These are phyloP conservation scores for Ophion slaviceki DNA, from an alignment of 2,888 invertebrate species.

Conservation along the genomic window DNA sequence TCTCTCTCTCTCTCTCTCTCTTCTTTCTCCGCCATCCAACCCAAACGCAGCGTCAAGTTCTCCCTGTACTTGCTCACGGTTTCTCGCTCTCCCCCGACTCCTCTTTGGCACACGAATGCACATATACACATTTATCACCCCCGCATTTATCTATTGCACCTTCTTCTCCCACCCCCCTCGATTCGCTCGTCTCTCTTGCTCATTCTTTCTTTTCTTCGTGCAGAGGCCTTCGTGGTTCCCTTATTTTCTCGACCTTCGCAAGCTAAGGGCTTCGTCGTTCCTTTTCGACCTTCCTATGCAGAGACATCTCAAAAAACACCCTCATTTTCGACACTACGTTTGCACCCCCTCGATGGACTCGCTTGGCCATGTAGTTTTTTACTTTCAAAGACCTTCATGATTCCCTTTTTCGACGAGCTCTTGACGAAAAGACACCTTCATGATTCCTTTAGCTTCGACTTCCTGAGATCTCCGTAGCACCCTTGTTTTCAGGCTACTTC, in stretches of 20 bases:
- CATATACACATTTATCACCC: constrained; percentile 38
- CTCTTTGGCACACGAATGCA: constrained; percentile 12
- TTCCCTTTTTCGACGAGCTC: too few species aligned
- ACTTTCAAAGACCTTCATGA: too few species aligned
- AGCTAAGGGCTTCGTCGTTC: neutral
- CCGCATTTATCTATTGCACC: constrained; percentile 41
- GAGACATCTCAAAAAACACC: too few species aligned
- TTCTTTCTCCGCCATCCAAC: constrained; percentile 28
- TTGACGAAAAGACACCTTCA: too few species aligned
- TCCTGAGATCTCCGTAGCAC: too few species aligned
- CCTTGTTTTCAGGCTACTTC: too few species aligned
- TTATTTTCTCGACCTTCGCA: too few species aligned
- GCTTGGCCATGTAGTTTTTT: too few species aligned
- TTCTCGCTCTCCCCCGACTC: constrained; percentile 38
- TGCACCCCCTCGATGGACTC: too few species aligned
- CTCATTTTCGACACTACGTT: too few species aligned
- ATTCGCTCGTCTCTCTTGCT: constrained; percentile 3
- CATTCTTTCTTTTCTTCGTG: neutral
- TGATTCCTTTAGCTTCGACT: too few species aligned
- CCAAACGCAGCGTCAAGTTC: constrained; percentile 23
- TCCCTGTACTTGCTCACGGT: constrained; percentile 14
- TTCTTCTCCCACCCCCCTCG: constrained; percentile 11
- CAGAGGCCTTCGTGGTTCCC: too few species aligned
- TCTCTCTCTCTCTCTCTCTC: neutral
- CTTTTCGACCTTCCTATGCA: neutral